Percentiles rank a stretch among this genome's conserved stretches.
Evolutionary conservation across 2,797 vertebrate species (phyloP).

Genomic region (Muraenolepis orangiensis): DNA sequence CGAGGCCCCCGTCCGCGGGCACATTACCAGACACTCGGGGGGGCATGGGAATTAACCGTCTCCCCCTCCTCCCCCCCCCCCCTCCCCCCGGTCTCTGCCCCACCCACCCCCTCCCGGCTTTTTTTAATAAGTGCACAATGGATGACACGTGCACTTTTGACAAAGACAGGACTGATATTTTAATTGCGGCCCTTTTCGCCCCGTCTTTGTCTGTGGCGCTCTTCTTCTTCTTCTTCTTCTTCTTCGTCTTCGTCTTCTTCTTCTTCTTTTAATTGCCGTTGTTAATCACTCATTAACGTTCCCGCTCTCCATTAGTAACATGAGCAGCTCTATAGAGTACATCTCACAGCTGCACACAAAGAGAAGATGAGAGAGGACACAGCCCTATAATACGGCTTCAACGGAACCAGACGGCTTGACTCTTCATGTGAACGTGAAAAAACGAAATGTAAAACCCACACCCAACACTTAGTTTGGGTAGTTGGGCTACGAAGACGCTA

Average conservation of each 20-base stretch:
- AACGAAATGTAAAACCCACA: not conserved
- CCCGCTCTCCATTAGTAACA: slow-evolving; percentile 81
- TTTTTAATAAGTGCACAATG: slow-evolving; percentile 99
- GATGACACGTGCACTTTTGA: slow-evolving; percentile 96
- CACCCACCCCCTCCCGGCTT: slow-evolving; percentile 70
- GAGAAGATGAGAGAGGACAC: not conserved
- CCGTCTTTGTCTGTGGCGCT: slow-evolving; percentile 56
- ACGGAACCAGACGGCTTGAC: not conserved
- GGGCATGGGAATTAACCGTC: slow-evolving; percentile 92
- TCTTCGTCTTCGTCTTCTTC: slow-evolving; percentile 70
- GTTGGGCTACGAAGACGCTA: not conserved
- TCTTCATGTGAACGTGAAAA: not conserved
- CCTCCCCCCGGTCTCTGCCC: slow-evolving; percentile 80
- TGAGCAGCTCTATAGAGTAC: slow-evolving; percentile 89
- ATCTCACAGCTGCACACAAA: slow-evolving; percentile 77
- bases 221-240: slow-evolving; percentile 96
- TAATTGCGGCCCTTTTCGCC: slow-evolving; percentile 89
- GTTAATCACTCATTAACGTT: slow-evolving; percentile 99
- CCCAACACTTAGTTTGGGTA: not conserved
- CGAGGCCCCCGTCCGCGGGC: slow-evolving; percentile 87
- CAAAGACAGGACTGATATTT: slow-evolving; percentile 97
- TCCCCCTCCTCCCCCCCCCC: slow-evolving; percentile 80
- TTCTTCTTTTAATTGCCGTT: slow-evolving; percentile 99
- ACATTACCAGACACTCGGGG: slow-evolving; percentile 98
- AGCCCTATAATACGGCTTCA: not conserved